Conservation (phyloP, 2,888 invertebrate species). For the Xanthia togata region DNA sequence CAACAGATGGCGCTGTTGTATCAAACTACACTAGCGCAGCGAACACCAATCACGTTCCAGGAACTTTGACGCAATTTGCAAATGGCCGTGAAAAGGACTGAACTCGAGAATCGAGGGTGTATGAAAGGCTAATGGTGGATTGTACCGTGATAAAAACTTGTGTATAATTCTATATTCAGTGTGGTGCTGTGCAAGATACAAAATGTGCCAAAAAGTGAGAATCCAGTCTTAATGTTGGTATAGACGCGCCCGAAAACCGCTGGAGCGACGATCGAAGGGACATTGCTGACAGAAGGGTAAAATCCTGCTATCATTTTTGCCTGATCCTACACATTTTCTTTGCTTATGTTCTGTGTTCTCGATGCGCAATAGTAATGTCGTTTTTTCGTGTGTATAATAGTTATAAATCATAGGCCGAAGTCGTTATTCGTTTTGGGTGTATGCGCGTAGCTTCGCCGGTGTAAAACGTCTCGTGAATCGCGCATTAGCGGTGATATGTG, state of each 20-base stretch:
- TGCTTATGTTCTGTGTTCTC: constrained; percentile 62
- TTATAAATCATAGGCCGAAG: constrained; percentile 39
- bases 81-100: constrained; percentile 90
- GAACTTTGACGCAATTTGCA: constrained; percentile 91
- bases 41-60: constrained; percentile 86
- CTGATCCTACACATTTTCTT: constrained; percentile 70
- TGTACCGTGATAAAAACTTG: constrained; percentile 86
- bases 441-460: constrained; percentile 74
- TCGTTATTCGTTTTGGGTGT: constrained; percentile 69
- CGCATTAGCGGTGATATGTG: constrained; percentile 69
- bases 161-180: constrained; percentile 84
- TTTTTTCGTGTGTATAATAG: constrained; percentile 36
- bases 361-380: constrained; percentile 40
- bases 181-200: constrained; percentile 86
- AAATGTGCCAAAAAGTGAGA: constrained; percentile 90
- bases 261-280: constrained; percentile 86
- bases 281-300: constrained; percentile 89
- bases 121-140: constrained; percentile 88
- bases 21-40: constrained; percentile 83
- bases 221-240: constrained; percentile 89
- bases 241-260: constrained; percentile 86
- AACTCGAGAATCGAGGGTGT: constrained; percentile 88
- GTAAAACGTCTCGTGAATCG: constrained; percentile 72
- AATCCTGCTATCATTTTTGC: constrained; percentile 79
- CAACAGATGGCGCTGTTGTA: constrained; percentile 78